Conservation (phyloP, 2,797 vertebrate genomes). For the Myotis myotis region DNA sequence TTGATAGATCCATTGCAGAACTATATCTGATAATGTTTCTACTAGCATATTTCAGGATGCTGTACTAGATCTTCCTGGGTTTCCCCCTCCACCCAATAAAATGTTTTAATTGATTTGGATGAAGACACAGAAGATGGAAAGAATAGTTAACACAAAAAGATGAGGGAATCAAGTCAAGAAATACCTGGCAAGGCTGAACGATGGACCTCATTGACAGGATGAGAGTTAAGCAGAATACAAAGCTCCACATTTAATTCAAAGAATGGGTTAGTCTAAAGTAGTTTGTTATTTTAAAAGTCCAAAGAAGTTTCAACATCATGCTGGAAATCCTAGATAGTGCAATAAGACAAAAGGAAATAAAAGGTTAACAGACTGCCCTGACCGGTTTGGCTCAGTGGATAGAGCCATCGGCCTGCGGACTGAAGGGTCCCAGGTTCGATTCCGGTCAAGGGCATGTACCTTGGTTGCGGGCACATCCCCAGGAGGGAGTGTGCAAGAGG, state of each 20-base stretch:
- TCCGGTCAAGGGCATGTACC: too few relatives aligned
- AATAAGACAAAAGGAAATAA: background rate
- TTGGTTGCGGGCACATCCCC: too few relatives aligned
- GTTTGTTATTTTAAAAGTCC: background rate
- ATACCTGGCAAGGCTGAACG: background rate
- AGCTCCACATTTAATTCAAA: slow-evolving; percentile 31
- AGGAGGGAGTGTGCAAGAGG: too few relatives aligned
- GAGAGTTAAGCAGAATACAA: background rate
- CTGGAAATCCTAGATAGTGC: background rate
- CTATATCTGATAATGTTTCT: background rate
- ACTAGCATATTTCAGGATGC: background rate
- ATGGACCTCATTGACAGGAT: background rate
- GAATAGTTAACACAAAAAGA: slow-evolving; percentile 21
- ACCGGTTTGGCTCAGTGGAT: too few relatives aligned
- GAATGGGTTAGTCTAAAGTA: background rate
- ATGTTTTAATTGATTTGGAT: background rate
- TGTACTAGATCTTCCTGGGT: background rate
- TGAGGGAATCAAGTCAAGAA: background rate
- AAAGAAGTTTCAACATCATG: background rate
- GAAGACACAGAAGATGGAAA: background rate
- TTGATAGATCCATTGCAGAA: background rate
- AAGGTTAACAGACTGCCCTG: background rate
- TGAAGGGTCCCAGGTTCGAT: too few relatives aligned
- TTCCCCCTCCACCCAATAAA: background rate
- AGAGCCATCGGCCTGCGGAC: too few relatives aligned